Percentiles rank a stretch among this genome's conserved stretches.
Evolutionary conservation across 1,140 invertebrate species (phyloP).

Genomic region (Eupristina koningsbergeri): DNA sequence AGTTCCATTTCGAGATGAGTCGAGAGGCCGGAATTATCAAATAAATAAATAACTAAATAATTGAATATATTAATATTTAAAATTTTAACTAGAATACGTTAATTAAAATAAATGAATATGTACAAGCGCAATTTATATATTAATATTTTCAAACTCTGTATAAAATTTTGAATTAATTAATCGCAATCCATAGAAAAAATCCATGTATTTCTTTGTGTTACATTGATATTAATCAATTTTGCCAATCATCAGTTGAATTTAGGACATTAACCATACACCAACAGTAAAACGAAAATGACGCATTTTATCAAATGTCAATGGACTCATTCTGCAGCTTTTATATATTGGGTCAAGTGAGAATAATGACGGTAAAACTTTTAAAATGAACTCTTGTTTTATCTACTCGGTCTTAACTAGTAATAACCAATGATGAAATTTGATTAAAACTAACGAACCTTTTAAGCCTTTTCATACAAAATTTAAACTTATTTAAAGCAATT

Average conservation of each 20-base stretch:
- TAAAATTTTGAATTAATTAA: too few relatives aligned
- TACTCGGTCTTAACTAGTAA: constrained; percentile 19
- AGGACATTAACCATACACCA: not conserved
- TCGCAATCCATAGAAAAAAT: too few relatives aligned
- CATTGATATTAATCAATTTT: not conserved
- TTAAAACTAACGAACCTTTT: constrained; percentile 35
- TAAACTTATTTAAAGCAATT: constrained; percentile 19
- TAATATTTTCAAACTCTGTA: too few relatives aligned
- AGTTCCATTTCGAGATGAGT: too few relatives aligned
- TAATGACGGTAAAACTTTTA: constrained; percentile 44
- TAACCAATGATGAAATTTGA: constrained; percentile 29
- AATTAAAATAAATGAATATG: too few relatives aligned
- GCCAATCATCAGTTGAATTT: not conserved
- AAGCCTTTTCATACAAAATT: not conserved
- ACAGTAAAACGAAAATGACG: not conserved
- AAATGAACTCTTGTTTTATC: constrained; percentile 45
- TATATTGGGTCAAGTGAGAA: constrained; percentile 48
- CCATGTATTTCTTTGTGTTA: too few relatives aligned
- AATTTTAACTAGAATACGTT: too few relatives aligned
- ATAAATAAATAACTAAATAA: too few relatives aligned
- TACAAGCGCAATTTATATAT: too few relatives aligned
- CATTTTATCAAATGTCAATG: constrained; percentile 28
- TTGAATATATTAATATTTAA: too few relatives aligned
- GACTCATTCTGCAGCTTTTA: not conserved
- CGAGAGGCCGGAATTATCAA: too few relatives aligned